A percentile compares a stretch with the other conserved stretches of the same genome.
These are phyloP conservation scores for Meghimatium bilineatum DNA, from an alignment of 2,888 invertebrate species.

Conservation along the genomic window DNA sequence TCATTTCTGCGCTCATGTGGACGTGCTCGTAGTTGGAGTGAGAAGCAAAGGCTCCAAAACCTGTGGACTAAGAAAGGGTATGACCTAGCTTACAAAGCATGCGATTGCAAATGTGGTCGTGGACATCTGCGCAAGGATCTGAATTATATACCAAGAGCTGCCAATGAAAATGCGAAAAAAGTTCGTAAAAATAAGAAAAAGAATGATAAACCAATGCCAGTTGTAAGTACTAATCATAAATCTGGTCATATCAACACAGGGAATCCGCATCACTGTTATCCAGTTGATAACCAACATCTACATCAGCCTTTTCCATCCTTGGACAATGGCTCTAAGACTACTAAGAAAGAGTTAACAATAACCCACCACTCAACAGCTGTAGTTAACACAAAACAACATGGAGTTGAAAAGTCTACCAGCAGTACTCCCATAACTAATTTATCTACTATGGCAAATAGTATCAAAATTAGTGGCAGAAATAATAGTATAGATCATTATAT, in stretches of 20 bases:
- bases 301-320: not conserved
- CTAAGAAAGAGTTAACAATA: constrained; percentile 48
- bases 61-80: constrained; percentile 97
- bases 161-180: constrained; percentile 60
- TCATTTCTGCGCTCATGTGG: constrained; percentile 93
- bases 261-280: constrained; percentile 79
- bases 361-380: constrained; percentile 49
- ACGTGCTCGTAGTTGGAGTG: constrained; percentile 94
- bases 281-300: constrained; percentile 37
- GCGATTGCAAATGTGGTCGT: constrained; percentile 93
- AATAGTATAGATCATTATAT: constrained; percentile 31
- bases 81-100: constrained; percentile 95
- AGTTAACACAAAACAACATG: constrained; percentile 18
- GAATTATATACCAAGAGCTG: constrained; percentile 86
- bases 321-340: constrained; percentile 45
- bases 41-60: constrained; percentile 94
- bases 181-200: constrained; percentile 84
- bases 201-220: constrained; percentile 82
- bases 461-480: constrained; percentile 28
- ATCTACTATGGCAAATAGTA: constrained; percentile 57
- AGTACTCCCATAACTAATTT: constrained; percentile 76
- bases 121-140: constrained; percentile 96
- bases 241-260: constrained; percentile 76
- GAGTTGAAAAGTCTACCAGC: constrained; percentile 63
- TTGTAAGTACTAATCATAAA: constrained; percentile 77